Conservation (phyloP, 2,113 vertebrate species). For the Albula goreensis region DNA sequence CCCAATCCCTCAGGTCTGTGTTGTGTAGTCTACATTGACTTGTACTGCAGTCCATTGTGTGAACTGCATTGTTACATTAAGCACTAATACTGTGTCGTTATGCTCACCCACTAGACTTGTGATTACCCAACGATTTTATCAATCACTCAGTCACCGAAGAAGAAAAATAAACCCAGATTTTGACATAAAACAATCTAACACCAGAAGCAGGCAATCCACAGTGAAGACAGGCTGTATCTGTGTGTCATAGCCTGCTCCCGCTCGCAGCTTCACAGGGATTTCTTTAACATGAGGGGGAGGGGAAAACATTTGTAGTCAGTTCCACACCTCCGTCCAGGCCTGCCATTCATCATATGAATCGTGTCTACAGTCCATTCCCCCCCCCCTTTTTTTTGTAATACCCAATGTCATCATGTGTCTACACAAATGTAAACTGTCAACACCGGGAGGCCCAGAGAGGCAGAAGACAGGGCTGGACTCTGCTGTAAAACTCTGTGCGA, state of each 20-base stretch:
- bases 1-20: neutral
- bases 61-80: neutral
- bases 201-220: neutral
- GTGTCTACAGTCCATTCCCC: neutral
- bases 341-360: neutral
- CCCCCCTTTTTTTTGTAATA: neutral
- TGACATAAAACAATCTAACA: neutral
- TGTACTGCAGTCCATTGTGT: neutral
- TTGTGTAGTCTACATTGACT: neutral
- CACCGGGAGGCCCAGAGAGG: neutral
- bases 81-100: neutral
- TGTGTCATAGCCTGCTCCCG: neutral
- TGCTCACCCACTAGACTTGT: neutral
- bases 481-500: neutral
- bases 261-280: neutral
- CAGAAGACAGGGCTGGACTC: neutral
- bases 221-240: neutral
- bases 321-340: neutral
- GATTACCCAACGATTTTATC: neutral
- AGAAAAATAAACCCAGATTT: neutral
- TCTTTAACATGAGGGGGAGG: neutral
- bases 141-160: neutral
- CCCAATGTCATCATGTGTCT: neutral
- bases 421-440: neutral
- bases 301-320: neutral